Percentiles rank a stretch among this genome's conserved stretches.
These are phyloP conservation scores for Drosophila anceps DNA, from an alignment of 2,888 invertebrate species.

Conservation along the genomic window DNA sequence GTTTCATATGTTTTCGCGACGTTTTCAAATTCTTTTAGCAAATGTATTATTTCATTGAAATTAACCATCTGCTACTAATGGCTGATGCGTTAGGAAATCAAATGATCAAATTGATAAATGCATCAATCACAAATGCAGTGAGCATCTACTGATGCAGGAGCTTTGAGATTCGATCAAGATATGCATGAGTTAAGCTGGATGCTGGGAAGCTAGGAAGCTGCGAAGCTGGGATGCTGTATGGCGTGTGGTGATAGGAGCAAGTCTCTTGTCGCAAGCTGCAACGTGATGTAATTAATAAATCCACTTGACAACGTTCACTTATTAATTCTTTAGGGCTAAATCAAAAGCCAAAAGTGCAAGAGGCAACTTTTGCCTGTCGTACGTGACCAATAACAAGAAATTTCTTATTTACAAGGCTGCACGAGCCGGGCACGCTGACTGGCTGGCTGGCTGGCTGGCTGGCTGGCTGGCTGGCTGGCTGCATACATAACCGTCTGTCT, in stretches of 20 bases:
- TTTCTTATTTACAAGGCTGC: constrained; percentile 62
- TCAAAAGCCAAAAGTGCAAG: constrained; percentile 73
- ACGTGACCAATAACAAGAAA: constrained; percentile 78
- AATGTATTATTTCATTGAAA: too few species aligned
- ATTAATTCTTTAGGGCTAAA: constrained; percentile 70
- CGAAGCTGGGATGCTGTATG: too few species aligned
- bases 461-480: background rate
- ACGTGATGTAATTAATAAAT: constrained; percentile 74
- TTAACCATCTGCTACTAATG: too few species aligned
- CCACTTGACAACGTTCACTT: constrained; percentile 78
- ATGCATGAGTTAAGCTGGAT: background rate
- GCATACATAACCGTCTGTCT: background rate
- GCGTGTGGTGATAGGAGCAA: background rate
- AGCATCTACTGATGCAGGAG: too few species aligned
- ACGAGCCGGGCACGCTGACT: background rate
- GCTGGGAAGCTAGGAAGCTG: too few species aligned
- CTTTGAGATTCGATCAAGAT: too few species aligned
- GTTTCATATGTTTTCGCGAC: too few species aligned
- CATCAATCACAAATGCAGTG: too few species aligned
- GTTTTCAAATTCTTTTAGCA: too few species aligned
- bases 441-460: background rate
- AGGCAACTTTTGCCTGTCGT: constrained; percentile 66
- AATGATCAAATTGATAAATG: too few species aligned
- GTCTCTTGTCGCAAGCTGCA: constrained; percentile 12
- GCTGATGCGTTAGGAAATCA: too few species aligned